These are phyloP conservation scores for Dendrocopos noguchii DNA, from an alignment of 2,113 vertebrate species.

Conservation along the genomic window DNA sequence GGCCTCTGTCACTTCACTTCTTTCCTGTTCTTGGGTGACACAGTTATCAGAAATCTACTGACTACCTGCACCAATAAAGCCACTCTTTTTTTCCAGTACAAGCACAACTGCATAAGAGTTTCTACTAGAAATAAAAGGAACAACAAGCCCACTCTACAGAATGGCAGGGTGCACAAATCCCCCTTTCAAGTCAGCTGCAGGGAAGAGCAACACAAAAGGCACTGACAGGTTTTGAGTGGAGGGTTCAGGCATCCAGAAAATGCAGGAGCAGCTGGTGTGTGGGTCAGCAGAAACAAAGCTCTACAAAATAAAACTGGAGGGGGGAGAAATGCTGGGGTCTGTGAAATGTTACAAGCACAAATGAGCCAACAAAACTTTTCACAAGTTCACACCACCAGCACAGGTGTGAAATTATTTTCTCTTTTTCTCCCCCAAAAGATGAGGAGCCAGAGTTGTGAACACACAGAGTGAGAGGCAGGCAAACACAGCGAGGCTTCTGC, in stretches of 20 bases:
- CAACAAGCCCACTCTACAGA: accelerated
- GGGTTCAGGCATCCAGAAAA: conserved; percentile 1
- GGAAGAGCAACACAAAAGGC: not conserved
- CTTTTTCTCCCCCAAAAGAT: not conserved
- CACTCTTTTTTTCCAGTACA: not conserved
- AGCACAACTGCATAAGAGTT: not conserved
- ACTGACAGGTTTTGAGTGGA: not conserved
- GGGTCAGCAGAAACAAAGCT: not conserved
- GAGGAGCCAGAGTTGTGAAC: not conserved
- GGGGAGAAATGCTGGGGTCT: not conserved
- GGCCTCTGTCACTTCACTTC: not conserved
- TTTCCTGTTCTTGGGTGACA: not conserved
- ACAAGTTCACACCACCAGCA: not conserved
- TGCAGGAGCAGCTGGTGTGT: not conserved
- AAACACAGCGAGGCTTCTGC: not conserved
- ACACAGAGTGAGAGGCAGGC: not conserved
- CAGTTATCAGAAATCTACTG: not conserved
- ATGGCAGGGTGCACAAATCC: not conserved
- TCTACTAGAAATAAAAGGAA: not conserved
- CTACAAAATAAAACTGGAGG: not conserved
- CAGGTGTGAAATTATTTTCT: not conserved
- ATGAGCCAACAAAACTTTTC: not conserved
- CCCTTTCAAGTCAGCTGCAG: not conserved
- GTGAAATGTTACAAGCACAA: not conserved
- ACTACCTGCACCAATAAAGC: not conserved